phyloP scores from a whole-genome alignment of 2,888 invertebrate species.

The Agonum fuliginosum region DNA sequence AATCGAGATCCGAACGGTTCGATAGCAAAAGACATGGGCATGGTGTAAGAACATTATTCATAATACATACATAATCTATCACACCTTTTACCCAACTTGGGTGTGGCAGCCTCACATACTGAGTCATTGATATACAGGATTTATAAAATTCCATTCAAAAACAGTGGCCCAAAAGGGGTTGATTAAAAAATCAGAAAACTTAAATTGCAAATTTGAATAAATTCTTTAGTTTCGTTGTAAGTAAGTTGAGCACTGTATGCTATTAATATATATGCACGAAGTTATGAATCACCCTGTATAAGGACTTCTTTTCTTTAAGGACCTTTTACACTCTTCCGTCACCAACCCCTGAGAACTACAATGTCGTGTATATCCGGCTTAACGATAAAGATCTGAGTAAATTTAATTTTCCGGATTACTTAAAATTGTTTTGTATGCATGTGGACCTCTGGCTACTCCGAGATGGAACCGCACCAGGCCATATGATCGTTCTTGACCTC shows the following conservation, averaged over 20 bases:
- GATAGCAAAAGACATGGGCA: constrained; percentile 9
- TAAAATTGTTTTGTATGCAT: constrained; percentile 68
- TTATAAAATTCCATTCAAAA: no score
- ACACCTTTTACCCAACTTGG: no score
- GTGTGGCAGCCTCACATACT: no score
- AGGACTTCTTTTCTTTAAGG: neutral
- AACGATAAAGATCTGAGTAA: constrained; percentile 67
- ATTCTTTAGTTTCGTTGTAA: no score
- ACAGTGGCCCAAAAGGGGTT: no score
- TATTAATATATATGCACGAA: no score
- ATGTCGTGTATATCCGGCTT: constrained; percentile 66
- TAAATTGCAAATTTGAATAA: no score
- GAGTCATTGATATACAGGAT: no score
- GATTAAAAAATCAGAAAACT: no score
- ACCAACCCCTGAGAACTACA: constrained; percentile 68
- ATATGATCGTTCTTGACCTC: constrained; percentile 80
- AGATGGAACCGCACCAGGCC: constrained; percentile 75
- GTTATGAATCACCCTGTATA: no score
- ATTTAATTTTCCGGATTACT: constrained; percentile 67
- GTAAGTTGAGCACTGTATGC: no score
- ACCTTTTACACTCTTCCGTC: constrained; percentile 61
- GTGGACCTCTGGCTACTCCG: constrained; percentile 74
- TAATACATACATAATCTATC: no score
- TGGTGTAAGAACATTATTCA: constrained; percentile 33
- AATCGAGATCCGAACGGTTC: constrained; percentile 72